These are phyloP conservation scores for Etheostoma cragini DNA, from an alignment of 2,113 vertebrate species.

Conservation along the genomic window DNA sequence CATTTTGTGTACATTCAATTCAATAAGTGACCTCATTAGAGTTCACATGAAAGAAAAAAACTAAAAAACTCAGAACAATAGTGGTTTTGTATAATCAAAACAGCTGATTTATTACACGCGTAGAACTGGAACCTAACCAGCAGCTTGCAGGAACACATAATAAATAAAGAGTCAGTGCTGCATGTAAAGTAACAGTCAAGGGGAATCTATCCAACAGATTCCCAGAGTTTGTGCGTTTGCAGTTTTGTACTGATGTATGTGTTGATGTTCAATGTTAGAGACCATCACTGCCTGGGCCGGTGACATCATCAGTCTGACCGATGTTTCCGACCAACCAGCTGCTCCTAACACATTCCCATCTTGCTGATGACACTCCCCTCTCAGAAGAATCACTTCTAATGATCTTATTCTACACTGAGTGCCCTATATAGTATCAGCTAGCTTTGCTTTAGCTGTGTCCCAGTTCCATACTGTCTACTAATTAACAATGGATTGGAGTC, in stretches of 20 bases:
- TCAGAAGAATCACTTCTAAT: neutral
- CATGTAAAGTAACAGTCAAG: constrained; percentile 22
- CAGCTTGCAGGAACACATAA: constrained; percentile 21
- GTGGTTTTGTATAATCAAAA: neutral
- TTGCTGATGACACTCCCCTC: neutral
- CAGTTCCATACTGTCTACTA: neutral
- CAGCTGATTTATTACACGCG: neutral
- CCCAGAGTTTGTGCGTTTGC: constrained; percentile 14
- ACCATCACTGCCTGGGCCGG: neutral
- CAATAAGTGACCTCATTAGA: neutral
- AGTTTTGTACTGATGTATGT: neutral
- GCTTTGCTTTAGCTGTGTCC: neutral
- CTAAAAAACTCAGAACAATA: neutral
- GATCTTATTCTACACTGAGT: neutral
- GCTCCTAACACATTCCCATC: no score
- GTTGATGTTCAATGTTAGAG: neutral
- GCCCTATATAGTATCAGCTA: neutral
- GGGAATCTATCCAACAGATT: neutral
- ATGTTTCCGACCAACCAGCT: neutral
- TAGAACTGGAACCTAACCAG: neutral
- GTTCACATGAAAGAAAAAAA: neutral
- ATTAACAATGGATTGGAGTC: neutral
- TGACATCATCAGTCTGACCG: neutral
- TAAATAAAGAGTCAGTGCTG: constrained; percentile 45
- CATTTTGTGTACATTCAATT: neutral